Evolutionary conservation across 2,888 invertebrate genomes (phyloP), one percentile per base, ranked within the genome.

Genomic region (Napeogenes inachia): DNA sequence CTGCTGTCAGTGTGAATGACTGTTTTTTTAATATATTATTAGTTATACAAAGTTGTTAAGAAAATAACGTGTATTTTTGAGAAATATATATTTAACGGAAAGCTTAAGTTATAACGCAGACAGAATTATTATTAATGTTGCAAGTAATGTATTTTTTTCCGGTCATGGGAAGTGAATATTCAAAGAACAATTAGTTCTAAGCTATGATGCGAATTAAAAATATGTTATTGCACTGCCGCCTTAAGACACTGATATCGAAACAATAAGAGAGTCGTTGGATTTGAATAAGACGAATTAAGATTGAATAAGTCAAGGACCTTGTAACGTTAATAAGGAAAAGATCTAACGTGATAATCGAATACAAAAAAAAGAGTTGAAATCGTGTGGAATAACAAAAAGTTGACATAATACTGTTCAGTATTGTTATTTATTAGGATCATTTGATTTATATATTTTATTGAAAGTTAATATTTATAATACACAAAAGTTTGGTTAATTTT

Each of bases 91-190:
- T 21, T 21, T 21, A 21, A 21, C 21, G 21, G 21, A 21, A 21
- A 21, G 21, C 21, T 21, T 21, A 21, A 21, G 21, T 21, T 35
- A 35, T 35, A 35, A 35, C 4, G 35, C 3, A 6, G 35, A 35
- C 6, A 35, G 4, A 50, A 50, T 50, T 50, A 47, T n/a, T 47
- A 50, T 12, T 50, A 50, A 50, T 30, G 30, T 50, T 13, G 8
- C 10, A 42, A 42, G 10, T 3, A 10, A 42, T 50, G 6, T 50
- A 21, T n/a, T n/a, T 47, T 21, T 78, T 75, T 76, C 73, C 74
- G 82, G 89, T 89, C 89, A 89, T 89, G 89, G 89, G 89, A 89
- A 89, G 75, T 81, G 85, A 82, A 69, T 82, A 76, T 75, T 70
- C 73, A 71, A 67, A 72, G 72, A 73, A 73, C 82, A 84, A 81